phyloP scores from a whole-genome alignment of 2,888 invertebrate species.

The Macroteleia sp. region DNA sequence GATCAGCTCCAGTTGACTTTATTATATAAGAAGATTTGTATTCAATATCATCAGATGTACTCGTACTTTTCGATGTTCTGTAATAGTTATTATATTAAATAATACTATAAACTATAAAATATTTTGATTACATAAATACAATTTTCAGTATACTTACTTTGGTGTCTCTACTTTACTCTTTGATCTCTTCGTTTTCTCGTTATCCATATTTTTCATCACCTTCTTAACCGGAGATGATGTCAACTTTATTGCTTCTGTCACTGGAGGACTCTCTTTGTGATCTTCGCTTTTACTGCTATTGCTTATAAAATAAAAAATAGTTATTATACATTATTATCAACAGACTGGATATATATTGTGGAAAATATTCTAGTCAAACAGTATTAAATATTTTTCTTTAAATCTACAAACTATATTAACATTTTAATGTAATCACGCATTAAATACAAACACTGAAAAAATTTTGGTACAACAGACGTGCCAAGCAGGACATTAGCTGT shows the following conservation, averaged over 20 bases:
- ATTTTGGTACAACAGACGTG: too few relatives aligned
- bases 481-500: too few relatives aligned
- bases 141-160: constrained; percentile 76
- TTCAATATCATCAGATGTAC: constrained; percentile 85
- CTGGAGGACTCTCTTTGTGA: constrained; percentile 78
- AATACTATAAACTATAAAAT: too few relatives aligned
- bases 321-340: too few relatives aligned
- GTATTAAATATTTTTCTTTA: too few relatives aligned
- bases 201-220: constrained; percentile 75
- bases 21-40: constrained; percentile 87
- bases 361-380: too few relatives aligned
- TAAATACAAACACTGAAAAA: too few relatives aligned
- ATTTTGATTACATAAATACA: too few relatives aligned
- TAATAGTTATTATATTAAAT: constrained; percentile 24
- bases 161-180: constrained; percentile 83
- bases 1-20: constrained; percentile 88
- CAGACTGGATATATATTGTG: too few relatives aligned
- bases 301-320: not conserved
- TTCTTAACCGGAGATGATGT: constrained; percentile 81
- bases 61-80: constrained; percentile 84
- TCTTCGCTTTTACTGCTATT: constrained; percentile 79
- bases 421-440: too few relatives aligned
- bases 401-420: too few relatives aligned
- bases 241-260: constrained; percentile 81
- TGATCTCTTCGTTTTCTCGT: constrained; percentile 80